Percentiles rank a stretch among this genome's conserved stretches.
phyloP scores from a whole-genome alignment of 2,113 vertebrate species.

The Ceyx cyanopectus region DNA sequence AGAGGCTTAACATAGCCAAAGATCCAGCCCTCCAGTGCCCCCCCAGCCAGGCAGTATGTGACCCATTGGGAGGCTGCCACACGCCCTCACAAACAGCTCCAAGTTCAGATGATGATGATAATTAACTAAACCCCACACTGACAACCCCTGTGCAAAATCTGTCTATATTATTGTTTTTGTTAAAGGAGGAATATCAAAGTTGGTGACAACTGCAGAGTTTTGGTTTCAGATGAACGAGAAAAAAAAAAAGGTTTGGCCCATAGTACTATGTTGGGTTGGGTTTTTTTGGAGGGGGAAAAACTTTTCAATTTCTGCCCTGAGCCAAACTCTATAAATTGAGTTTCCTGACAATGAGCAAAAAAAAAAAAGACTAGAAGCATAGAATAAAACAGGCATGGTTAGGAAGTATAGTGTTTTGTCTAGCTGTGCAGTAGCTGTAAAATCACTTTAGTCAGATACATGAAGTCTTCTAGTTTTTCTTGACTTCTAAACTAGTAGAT shows the following conservation, averaged over 20 bases:
- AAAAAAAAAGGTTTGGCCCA: neutral
- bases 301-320: slow-evolving; percentile 57
- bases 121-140: neutral
- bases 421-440: slow-evolving; percentile 51
- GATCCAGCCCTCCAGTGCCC: neutral
- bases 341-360: slow-evolving; percentile 71
- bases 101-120: neutral
- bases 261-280: neutral
- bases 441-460: slow-evolving; percentile 67
- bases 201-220: neutral
- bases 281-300: neutral
- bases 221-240: neutral
- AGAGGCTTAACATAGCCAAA: neutral
- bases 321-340: slow-evolving; percentile 61
- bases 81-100: neutral
- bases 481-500: slow-evolving; percentile 71
- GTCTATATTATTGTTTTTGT: neutral
- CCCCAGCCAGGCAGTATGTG: neutral
- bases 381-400: slow-evolving; percentile 43
- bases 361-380: slow-evolving; percentile 23
- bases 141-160: neutral
- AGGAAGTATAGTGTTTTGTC: slow-evolving; percentile 65
- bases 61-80: rapidly evolving
- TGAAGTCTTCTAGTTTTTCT: slow-evolving; percentile 62
- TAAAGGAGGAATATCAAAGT: neutral